phyloP scores from a whole-genome alignment of 2,888 invertebrate genomes.

The Tenthredo scrophulariae region DNA sequence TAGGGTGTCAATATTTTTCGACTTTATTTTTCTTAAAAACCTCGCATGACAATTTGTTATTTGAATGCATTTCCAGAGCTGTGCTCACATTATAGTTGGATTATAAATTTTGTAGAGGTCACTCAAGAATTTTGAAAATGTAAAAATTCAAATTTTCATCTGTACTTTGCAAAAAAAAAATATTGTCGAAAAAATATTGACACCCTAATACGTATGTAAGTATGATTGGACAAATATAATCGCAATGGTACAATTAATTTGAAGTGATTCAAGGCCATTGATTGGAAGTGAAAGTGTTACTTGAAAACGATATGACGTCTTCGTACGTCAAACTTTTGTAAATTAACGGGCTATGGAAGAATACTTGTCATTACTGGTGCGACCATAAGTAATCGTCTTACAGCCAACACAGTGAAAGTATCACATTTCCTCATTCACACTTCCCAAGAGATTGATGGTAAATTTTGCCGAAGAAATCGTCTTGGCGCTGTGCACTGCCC shows the following conservation, averaged over 20 bases:
- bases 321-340: not conserved
- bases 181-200: too few relatives aligned
- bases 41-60: too few relatives aligned
- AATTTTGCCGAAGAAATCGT: not conserved
- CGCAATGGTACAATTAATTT: not conserved
- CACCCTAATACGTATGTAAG: not conserved
- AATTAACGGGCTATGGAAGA: not conserved
- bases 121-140: too few relatives aligned
- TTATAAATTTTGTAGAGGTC: too few relatives aligned
- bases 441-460: not conserved
- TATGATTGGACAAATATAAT: not conserved
- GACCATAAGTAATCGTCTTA: not conserved
- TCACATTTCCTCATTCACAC: not conserved
- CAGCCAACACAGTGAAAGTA: not conserved
- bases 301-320: not conserved
- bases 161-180: too few relatives aligned
- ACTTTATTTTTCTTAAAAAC: too few relatives aligned
- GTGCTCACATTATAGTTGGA: too few relatives aligned
- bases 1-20: too few relatives aligned
- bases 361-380: not conserved
- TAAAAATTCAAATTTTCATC: too few relatives aligned
- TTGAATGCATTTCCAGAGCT: too few relatives aligned
- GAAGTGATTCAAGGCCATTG: not conserved
- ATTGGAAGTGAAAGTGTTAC: not conserved
- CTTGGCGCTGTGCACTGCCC: not conserved